Conservation (phyloP, 2,797 vertebrate genomes). For the Apodemus agrarius region DNA sequence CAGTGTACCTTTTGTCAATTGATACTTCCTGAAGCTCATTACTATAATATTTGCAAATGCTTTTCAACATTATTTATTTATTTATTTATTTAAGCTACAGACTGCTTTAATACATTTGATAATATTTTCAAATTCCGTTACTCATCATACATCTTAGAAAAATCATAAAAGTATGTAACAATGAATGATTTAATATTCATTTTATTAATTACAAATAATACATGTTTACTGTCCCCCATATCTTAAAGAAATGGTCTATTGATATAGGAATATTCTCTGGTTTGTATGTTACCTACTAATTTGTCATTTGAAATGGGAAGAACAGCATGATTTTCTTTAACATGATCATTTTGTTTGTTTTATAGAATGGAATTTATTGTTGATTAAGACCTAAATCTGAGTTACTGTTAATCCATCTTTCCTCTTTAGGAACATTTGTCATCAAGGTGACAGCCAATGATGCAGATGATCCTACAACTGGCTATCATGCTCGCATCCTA, state of each 20-base stretch:
- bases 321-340: background rate
- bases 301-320: background rate
- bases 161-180: background rate
- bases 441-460: constrained; percentile 96
- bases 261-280: background rate
- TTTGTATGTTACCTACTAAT: background rate
- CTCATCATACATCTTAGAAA: background rate
- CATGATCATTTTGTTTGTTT: background rate
- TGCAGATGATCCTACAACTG: constrained; percentile 92
- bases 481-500: constrained; percentile 94
- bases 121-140: background rate
- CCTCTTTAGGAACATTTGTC: constrained; percentile 93
- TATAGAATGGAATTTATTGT: background rate
- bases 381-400: background rate
- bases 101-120: background rate
- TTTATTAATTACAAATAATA: background rate
- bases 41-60: background rate
- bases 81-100: too few relatives aligned
- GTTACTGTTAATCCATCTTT: constrained; percentile 19
- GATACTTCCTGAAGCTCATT: background rate
- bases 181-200: background rate
- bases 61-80: background rate
- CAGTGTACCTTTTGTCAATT: background rate
- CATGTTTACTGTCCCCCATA: too few relatives aligned
- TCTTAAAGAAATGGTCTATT: background rate